Base-by-base conservation (phyloP, 2,888 invertebrate genomes). In the Pheosia gnoma region DNA sequence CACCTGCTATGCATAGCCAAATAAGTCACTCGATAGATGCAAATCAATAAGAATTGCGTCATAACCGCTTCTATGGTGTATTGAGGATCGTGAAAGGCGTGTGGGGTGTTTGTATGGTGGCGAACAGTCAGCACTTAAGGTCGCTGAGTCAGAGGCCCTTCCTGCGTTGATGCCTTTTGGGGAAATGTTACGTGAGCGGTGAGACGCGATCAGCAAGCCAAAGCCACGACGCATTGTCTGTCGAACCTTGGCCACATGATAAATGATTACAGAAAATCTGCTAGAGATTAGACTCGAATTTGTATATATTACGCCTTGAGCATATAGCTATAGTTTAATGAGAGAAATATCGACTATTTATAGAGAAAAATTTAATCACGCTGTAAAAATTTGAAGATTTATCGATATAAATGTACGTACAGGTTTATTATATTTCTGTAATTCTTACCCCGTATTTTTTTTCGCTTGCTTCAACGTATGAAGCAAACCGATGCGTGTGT, bases 81-180 rank as follows among this genome's bases (percentile, higher is more conserved):
- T 86, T 83, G 82, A 85, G 81, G 75, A 84, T 86, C 87, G 87
- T 82, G 91, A 91, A 91, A 90, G 91, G 88, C 77, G 83, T 76
- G 82, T 85, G 81, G 83, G 77, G 81, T 72, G 72, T 25, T 68
- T 67, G 68, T 71, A 72, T 70, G 81, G 72, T 65, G 70, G 62
- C 71, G 74, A 72, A 71, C 72, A 78, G 79, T 70, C 74, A 75
- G 75, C 75, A 69, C 80, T 77, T 77, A 85, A 84, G 89, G 87
- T 81, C 86, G 89, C 82, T 88, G 88, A 91, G 86, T 91, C 90
- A 90, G 85, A 82, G 84, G 86, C 87, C 84, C 91, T 92, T 91
- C 91, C 92, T 90, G 90, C 81, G 82, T 78, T 72, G 78, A 68
- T 70, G 78, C 90, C 91, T 84, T 89, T 88, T 90, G 81, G 80